Conservation (phyloP, 35 echinoderm and acorn worm genomes). For the Holothuria glaberrima region DNA sequence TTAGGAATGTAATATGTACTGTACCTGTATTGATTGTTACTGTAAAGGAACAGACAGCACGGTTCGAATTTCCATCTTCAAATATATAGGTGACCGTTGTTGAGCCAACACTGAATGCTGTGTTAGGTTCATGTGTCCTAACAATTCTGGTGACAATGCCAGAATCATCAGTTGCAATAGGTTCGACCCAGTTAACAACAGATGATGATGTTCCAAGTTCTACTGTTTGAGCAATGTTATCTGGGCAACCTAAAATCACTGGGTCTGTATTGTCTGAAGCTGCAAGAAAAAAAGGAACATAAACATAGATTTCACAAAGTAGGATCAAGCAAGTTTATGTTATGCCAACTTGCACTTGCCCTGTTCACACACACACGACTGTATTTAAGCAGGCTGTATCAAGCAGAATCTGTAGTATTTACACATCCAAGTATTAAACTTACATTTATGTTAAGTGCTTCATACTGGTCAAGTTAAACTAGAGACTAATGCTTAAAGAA, state of each 20-base stretch:
- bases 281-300: not conserved
- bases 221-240: not conserved
- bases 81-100: conserved; percentile 3
- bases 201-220: not conserved
- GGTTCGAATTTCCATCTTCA: not conserved
- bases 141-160: not conserved
- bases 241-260: conserved; percentile 34
- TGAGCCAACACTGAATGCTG: not conserved
- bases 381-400: not conserved
- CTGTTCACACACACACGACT: not conserved
- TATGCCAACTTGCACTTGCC: not conserved
- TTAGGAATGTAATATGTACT: not conserved
- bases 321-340: too few relatives aligned
- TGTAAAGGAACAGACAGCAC: not conserved
- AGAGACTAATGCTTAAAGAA: too few relatives aligned
- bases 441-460: too few relatives aligned
- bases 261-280: not conserved
- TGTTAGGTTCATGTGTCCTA: conserved; percentile 4
- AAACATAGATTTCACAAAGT: too few relatives aligned
- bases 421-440: too few relatives aligned
- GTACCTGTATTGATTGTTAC: not conserved
- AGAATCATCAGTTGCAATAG: conserved; percentile 10
- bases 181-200: not conserved
- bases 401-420: too few relatives aligned
- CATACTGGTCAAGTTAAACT: too few relatives aligned